Evolutionary conservation across 2,113 vertebrate genomes (phyloP), one percentile per base, ranked within the genome.

Genomic region (Limanda limanda): DNA sequence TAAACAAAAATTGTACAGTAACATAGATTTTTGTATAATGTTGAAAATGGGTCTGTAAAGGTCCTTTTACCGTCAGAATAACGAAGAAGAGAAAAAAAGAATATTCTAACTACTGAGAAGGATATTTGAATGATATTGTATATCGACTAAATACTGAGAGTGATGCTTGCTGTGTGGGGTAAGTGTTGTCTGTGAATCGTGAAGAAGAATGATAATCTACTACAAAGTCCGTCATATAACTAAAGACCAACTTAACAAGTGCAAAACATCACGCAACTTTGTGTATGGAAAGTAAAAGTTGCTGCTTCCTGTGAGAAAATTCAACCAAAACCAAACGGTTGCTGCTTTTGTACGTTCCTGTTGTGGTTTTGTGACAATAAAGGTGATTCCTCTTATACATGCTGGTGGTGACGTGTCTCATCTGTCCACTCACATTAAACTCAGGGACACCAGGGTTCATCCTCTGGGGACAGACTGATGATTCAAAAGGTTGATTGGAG

Each of bases 301-400:
- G 88, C 86, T 21, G 89, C 91, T 87, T 87, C 8, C 40, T 88
- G 86, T 88, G 90, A 90, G 73, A 88, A 89, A 87, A 90, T 74
- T 78, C 81, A 75, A 81, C 70, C 81, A 25, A 31, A 68, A 42
- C 68, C 63, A n/a, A 40, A 65, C 81, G 74, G 83, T 89, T 82
- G 88, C 89, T 93, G 88, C 90, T 93, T 93, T 93, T 93, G 91
- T 93, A 92, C 84, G 75, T 92, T 89, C 51, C 91, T 90, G 90
- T 92, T 87, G 90, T 93, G 92, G 84, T 92, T 93, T 92, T 92
- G 92, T 93, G 91, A 91, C 84, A 92, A 92, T 93, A 92, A 93
- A 93, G 80, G 84, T 93, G 84, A 90, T 56, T 18, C 83, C 85
- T 92, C 91, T 93, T 91, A 86, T 90, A 91, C 79, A 76, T 0